Evolutionary conservation across 2,888 invertebrate genomes (phyloP), one percentile per base, ranked within the genome.

Genomic region (Lepetodrilus schrolli): DNA sequence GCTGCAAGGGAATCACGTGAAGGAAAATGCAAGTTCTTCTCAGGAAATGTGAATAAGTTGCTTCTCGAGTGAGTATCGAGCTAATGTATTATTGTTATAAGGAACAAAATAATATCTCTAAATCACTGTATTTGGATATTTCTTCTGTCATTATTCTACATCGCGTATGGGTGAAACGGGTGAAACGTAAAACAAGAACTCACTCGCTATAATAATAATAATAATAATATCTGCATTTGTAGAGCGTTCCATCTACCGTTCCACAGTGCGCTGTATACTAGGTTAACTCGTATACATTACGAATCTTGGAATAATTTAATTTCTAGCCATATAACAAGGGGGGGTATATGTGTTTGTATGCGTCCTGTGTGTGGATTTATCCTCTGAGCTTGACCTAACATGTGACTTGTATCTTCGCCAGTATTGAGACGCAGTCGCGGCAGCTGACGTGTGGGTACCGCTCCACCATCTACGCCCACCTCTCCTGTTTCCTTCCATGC

Each of bases 21-120:
- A 78, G 92, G 91, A 72, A 93, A 92, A 84, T 91, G 90, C 78
- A 92, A 92, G 88, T 92, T 92, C 83, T 93, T 93, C 84, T 92
- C 91, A 69, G 84, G 88, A 20, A 87, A 90, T 70, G 92, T 93
- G 38, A 93, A 93, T 83, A 88, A 90, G 30, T 87, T 91, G 79
- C 87, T 93, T 37, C 89, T 93, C 70, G 91, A 90, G 93, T 93
- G 88, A 89, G 90, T 86, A 49, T 69, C 71, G 8, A 23, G 37
- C 13, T 20, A 47, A 4, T 70, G 43, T 36, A 17, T 37, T 17
- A 5, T n/a, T n/a, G n/a, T n/a, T n/a, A n/a, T n/a, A n/a, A n/a
- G n/a, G n/a, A n/a, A n/a, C n/a, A n/a, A n/a, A n/a, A n/a, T n/a
- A n/a, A n/a, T n/a, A n/a, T n/a, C n/a, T n/a, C n/a, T n/a, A n/a